Evolutionary conservation across 1,140 invertebrate species (phyloP).

Genomic region (Nebria ingens): DNA sequence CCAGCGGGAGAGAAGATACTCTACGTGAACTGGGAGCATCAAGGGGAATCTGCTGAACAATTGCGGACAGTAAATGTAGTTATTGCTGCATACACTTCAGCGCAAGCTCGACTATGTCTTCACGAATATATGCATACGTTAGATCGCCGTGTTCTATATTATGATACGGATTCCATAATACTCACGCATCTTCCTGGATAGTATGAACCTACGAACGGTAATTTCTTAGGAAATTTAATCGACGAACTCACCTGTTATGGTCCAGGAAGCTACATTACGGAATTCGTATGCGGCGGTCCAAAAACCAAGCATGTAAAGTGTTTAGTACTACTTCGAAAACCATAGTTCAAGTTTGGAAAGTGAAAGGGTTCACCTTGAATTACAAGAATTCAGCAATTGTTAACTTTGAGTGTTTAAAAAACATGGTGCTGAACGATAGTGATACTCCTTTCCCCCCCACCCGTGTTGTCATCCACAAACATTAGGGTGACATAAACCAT

Average conservation of each 20-base stretch:
- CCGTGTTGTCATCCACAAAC: neutral
- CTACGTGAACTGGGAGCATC: conserved; percentile 20
- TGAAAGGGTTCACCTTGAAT: conserved; percentile 12
- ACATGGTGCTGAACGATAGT: neutral
- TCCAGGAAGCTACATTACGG: conserved; percentile 11
- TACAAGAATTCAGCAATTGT: conserved; percentile 6
- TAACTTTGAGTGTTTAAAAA: conserved; percentile 12
- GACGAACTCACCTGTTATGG: conserved; percentile 13
- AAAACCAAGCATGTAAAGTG: conserved; percentile 5
- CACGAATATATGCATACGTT: conserved; percentile 26
- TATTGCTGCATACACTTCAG: conserved; percentile 30
- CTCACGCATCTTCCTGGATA: conserved; percentile 10
- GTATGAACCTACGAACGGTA: conserved; percentile 3
- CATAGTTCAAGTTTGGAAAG: conserved; percentile 4
- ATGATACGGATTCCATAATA: conserved; percentile 23
- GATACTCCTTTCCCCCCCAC: neutral
- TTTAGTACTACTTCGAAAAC: no score
- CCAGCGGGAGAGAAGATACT: conserved; percentile 19
- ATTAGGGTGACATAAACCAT: neutral
- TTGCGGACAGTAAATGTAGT: conserved; percentile 25
- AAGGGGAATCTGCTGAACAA: conserved; percentile 15
- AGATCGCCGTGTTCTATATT: conserved; percentile 26
- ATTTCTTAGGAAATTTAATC: conserved; percentile 14
- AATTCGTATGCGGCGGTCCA: conserved; percentile 8
- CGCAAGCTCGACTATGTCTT: conserved; percentile 28